Base-by-base conservation (phyloP, 2,888 invertebrate genomes). In the Torymus auratus region DNA sequence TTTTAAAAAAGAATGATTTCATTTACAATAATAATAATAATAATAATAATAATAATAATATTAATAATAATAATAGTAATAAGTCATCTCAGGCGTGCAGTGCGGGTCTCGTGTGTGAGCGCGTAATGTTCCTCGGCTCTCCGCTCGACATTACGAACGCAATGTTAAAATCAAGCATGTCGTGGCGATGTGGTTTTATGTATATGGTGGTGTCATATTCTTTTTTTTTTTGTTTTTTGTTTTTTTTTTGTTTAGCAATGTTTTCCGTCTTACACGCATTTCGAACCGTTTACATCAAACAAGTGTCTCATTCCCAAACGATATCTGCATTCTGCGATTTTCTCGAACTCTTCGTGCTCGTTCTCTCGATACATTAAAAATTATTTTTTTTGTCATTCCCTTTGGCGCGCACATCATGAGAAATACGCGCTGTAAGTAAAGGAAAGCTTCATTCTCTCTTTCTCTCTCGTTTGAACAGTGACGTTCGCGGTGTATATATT, bases 1-100 rank as follows among this genome's bases (percentile, higher is more conserved):
- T 82, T 69, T 74, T 62, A 71, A 81, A 83, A 78, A 61, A 75
- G 52, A 78, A 80, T 78, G 56, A 65, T 74, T 78, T 80, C 62
- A 68, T 80, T 68, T 67, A 71, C 73, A 65, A 80, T 78, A 68
- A 69, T 72, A 70, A 75, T 61, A 67, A 65, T 58, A 53, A 61
- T 70, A 65, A 60, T 61, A 67, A 65, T 58, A 53, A 61, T 70
- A 65, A 60, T 67, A 72, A 68, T 68, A 68, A 72, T 67, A 61
- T 50, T 64, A 62, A 71, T 73, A 68, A 71, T 62, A 73, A 78
- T 62, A 74, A 69, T 61, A 68, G 58, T 69, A 77, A 73, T 67
- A 78, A 78, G 52, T 71, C 71, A 77, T 53, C 55, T 79, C 41
- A 64, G 52, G 56, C 65, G 55, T 79, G 76, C 77, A 79, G 61